Evolutionary conservation across 2,888 invertebrate species (phyloP), one percentile per base, ranked within the genome.

Genomic region (Ethmia dodecea): DNA sequence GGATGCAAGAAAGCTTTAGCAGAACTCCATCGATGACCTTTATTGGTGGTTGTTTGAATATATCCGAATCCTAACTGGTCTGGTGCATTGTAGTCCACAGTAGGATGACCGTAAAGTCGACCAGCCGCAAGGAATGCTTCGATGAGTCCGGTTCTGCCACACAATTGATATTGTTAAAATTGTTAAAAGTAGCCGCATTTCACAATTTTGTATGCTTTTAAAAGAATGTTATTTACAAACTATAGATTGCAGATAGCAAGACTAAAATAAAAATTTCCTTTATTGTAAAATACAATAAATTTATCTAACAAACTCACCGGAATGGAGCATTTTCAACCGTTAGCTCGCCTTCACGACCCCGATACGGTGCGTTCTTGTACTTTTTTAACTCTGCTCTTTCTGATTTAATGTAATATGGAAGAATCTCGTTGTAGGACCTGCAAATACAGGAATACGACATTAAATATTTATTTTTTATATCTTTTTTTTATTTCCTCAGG

Each of bases 1-100:
- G 90, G 89, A 40, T 89, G 86, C 0, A 93, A 80, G 54, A 89
- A 93, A 1, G 92, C 90, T 49, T 89, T 89, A 28, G 91, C 91
- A 0, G 90, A 87, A 55, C 92, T 92, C 37, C 91, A 86, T 24
- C 95, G 86, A 3, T 87, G 86, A 0, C 93, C 93, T 46, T 88
- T 83, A 28, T 81, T 72, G 0, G 89, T 88, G 5, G 87, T 91
- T 0, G 71, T 71, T 55, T 86, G 86, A 12, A 71, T 61, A 48
- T 84, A 81, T 10, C 86, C 87, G 48, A 91, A 89, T 6, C 92
- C 93, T 6, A 90, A 74, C 57, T 90, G 88, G 29, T 88, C 77
- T 12, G 88, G 86, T 0, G 89, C 88, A 51, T 92, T 91, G 62
- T 89, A 89, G 52, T 92, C 91, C 2, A 88, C 74, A 1, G 86